phyloP scores from a whole-genome alignment of 2,797 vertebrate species.

The Phalloptychus januarius region DNA sequence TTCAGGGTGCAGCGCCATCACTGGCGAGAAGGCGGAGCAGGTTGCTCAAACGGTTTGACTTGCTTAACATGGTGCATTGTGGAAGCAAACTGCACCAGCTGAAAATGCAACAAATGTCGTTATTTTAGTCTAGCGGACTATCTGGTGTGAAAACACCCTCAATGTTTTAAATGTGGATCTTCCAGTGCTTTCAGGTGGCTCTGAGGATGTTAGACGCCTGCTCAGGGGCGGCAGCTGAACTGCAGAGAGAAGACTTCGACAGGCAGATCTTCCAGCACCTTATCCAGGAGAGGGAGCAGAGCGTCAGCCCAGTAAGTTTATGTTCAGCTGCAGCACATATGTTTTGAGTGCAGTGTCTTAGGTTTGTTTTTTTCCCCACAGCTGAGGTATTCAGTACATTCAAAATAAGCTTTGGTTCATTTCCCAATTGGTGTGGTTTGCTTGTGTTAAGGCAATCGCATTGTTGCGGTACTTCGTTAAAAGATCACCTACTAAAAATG shows the following conservation, averaged over 20 bases:
- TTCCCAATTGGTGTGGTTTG: background rate
- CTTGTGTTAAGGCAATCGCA: too few relatives aligned
- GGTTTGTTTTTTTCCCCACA: background rate
- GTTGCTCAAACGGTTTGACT: too few relatives aligned
- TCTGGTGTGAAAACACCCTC: too few relatives aligned
- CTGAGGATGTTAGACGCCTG: slow-evolving; percentile 87
- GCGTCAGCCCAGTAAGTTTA: slow-evolving; percentile 77
- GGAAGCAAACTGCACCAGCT: too few relatives aligned
- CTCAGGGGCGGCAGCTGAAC: slow-evolving; percentile 83
- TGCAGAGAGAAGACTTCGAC: slow-evolving; percentile 88
- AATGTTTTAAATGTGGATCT: background rate
- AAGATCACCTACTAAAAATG: background rate
- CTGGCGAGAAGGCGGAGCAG: too few relatives aligned
- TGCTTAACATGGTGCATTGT: too few relatives aligned
- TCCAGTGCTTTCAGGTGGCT: slow-evolving; percentile 81
- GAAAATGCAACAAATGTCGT: too few relatives aligned
- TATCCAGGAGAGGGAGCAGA: slow-evolving; percentile 79
- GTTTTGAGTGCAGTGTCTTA: background rate
- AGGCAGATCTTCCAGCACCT: slow-evolving; percentile 89
- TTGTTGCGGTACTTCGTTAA: too few relatives aligned
- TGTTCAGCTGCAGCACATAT: background rate
- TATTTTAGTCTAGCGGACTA: too few relatives aligned
- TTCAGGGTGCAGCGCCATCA: too few relatives aligned
- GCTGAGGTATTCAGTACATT: background rate
- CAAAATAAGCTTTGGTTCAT: background rate